Evolutionary conservation across 2,888 invertebrate species (phyloP), one percentile per base, ranked within the genome.

Genomic region (Ochropacha duplaris): DNA sequence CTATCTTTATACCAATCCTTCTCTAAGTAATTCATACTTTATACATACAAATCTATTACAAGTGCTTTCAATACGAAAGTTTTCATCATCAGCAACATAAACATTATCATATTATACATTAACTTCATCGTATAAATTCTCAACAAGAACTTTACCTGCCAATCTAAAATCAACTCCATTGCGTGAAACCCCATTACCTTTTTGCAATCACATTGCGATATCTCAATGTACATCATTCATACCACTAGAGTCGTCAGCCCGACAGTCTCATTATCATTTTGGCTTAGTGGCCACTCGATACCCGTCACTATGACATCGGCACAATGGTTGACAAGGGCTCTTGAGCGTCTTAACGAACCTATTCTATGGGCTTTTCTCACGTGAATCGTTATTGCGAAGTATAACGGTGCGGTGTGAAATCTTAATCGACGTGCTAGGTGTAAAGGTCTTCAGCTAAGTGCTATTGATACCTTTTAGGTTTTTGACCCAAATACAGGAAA

Each of bases 301-400:
- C 69, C 74, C 76, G 83, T 84, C 83, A 81, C 77, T 64, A 81
- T 83, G 87, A 88, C 88, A 82, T 77, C 81, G 71, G 79, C 83
- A 88, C 88, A 89, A 90, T 83, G 76, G 74, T 60, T 70, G 68
- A 73, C 69, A 74, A 90, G 90, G 69, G 88, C 89, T 71, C 90
- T 91, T 72, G 66, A 82, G 81, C 69, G 83, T 85, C 87, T 88
- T 92, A 92, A 92, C 92, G 92, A 92, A 89, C 79, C 86, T 78
- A 92, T 92, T 92, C 89, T 89, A 83, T 88, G 78, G 83, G 81
- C 80, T 86, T 44, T 89, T 91, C 92, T 88, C 90, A 88, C 84
- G 91, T 89, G 87, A 88, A 89, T 83, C 79, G 81, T 81, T 84
- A 78, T 78, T 74, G 71, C 73, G 50, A 31, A 22, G 31, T 52